phyloP scores from a whole-genome alignment of 2,888 invertebrate species.

The Frankliniella fusca region DNA sequence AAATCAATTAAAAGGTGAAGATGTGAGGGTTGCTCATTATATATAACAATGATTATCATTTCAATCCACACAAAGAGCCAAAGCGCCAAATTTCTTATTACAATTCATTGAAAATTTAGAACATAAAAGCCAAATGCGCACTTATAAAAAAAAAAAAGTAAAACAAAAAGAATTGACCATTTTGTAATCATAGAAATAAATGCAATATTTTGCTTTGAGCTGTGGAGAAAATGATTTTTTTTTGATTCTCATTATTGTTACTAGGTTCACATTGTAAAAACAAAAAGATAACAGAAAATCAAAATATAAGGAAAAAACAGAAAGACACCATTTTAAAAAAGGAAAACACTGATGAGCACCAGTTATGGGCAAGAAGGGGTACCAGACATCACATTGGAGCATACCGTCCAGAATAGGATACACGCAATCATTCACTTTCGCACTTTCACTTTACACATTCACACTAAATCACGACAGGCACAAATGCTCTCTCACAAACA shows the following conservation, averaged over 20 bases:
- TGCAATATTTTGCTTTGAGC: not conserved
- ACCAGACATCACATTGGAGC: conserved; percentile 16
- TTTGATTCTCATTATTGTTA: conserved; percentile 4
- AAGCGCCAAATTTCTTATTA: not conserved
- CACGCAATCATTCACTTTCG: not conserved
- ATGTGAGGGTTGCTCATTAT: conserved; percentile 13
- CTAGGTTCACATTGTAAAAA: conserved; percentile 11
- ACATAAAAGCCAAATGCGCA: not conserved
- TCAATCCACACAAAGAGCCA: not conserved
- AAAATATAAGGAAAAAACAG: not conserved
- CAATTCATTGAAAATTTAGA: not conserved
- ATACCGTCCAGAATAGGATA: not conserved
- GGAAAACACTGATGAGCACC: conserved; percentile 21
- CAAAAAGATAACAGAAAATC: not conserved
- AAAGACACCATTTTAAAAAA: not conserved
- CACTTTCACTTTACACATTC: not conserved
- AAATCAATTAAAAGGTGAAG: conserved; percentile 3
- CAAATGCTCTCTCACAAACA: not conserved
- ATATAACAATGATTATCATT: conserved; percentile 21
- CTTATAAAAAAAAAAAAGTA: not conserved
- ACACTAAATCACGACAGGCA: not conserved
- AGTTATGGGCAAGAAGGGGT: conserved; percentile 11
- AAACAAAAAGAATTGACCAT: not conserved
- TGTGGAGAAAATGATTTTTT: not conserved
- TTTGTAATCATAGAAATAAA: not conserved